These are phyloP conservation scores for Listrodromus nycthemerus DNA, from an alignment of 2,888 invertebrate species.

Conservation along the genomic window DNA sequence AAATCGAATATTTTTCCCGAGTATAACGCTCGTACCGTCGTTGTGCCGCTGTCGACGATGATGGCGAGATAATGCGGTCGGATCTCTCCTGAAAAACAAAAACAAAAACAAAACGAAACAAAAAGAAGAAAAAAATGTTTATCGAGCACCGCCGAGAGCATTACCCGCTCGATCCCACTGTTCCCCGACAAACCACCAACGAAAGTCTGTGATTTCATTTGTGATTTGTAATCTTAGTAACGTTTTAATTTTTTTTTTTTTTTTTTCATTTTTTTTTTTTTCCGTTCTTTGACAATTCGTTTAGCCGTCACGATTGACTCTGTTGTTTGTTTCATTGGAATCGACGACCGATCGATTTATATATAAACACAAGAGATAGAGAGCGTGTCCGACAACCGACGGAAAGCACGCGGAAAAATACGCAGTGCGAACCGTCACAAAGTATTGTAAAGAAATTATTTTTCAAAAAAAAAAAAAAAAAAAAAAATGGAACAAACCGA, in stretches of 20 bases:
- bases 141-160: conserved; percentile 35
- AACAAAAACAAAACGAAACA: too few relatives aligned
- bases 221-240: conserved; percentile 84
- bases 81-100: conserved; percentile 32
- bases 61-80: conserved; percentile 37
- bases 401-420: conserved; percentile 31
- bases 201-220: conserved; percentile 85
- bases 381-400: conserved; percentile 44
- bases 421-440: conserved; percentile 19
- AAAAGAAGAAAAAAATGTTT: conserved; percentile 46
- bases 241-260: conserved; percentile 65
- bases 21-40: conserved; percentile 49
- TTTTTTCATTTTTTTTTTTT: conserved; percentile 63
- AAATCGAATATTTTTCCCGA: conserved; percentile 43
- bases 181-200: conserved; percentile 82
- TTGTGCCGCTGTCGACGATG: conserved; percentile 42
- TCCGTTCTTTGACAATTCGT: conserved; percentile 77
- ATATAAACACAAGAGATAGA: conserved; percentile 40
- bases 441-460: conserved; percentile 82
- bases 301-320: conserved; percentile 48
- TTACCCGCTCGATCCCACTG: conserved; percentile 49
- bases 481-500: conserved; percentile 59
- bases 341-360: conserved; percentile 42
- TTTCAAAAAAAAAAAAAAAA: conserved; percentile 75
- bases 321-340: conserved; percentile 71